Percentiles rank a stretch among this genome's conserved stretches.
These are phyloP conservation scores for Engraulis encrasicolus DNA, from an alignment of 2,113 vertebrate species.

Conservation along the genomic window DNA sequence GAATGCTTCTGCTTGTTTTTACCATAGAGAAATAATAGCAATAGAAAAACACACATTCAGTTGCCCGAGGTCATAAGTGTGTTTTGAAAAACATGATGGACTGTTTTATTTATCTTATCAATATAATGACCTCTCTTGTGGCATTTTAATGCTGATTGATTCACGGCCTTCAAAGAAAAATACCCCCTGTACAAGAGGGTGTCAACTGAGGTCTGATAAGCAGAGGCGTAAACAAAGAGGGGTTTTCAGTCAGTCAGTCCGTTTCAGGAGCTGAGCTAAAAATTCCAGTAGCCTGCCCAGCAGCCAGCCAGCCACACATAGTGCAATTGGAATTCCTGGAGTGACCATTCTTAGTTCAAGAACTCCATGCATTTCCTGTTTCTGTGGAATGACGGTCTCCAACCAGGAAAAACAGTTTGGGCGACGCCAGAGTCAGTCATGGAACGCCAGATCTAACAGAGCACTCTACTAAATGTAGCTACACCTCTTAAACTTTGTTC, in stretches of 20 bases:
- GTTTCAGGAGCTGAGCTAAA: neutral
- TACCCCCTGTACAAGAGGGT: neutral
- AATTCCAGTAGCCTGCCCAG: neutral
- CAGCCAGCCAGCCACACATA: no score
- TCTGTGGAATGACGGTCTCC: slow-evolving; percentile 39
- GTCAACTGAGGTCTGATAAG: neutral
- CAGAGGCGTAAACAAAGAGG: neutral
- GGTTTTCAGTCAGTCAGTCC: no score
- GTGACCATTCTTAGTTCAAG: slow-evolving; percentile 51
- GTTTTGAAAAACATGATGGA: neutral
- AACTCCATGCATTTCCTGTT: slow-evolving; percentile 62
- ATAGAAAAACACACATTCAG: neutral
- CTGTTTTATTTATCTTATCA: neutral
- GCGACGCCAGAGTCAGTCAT: neutral
- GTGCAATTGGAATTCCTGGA: slow-evolving; percentile 46
- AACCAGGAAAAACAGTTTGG: slow-evolving; percentile 60
- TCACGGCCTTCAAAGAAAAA: neutral
- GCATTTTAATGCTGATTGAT: neutral
- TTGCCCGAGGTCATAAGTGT: neutral
- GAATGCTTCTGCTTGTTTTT: neutral
- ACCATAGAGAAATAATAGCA: neutral
- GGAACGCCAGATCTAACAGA: neutral
- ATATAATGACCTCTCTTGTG: neutral
- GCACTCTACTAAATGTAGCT: neutral
- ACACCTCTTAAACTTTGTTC: neutral